These are phyloP conservation scores for Malurus alboscapulatus DNA, from an alignment of 2,113 vertebrate genomes.

Conservation along the genomic window DNA sequence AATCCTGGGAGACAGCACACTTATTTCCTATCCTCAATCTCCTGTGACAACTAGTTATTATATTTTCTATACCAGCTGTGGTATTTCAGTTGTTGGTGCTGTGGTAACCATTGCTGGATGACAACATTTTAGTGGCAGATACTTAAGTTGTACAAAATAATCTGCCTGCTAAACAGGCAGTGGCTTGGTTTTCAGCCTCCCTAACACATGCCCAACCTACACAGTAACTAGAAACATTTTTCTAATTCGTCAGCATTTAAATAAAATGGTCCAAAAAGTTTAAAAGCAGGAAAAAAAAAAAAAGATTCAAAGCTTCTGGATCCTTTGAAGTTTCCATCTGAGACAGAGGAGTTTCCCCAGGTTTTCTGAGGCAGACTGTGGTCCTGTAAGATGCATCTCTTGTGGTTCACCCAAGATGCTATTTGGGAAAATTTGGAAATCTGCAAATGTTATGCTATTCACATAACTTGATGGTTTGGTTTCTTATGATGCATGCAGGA, in stretches of 20 bases:
- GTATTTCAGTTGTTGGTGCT: not conserved
- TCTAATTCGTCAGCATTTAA: not conserved
- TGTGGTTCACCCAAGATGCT: not conserved
- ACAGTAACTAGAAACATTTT: not conserved
- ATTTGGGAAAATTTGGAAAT: not conserved
- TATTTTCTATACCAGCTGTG: not conserved
- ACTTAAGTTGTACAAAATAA: not conserved
- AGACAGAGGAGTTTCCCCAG: not conserved
- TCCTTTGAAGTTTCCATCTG: not conserved
- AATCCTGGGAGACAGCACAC: not conserved
- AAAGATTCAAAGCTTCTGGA: not conserved
- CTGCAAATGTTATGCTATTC: slow-evolving; percentile 1
- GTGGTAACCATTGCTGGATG: slow-evolving; percentile 21
- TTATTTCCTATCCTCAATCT: not conserved
- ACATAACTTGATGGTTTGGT: slow-evolving; percentile 2
- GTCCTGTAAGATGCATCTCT: not conserved
- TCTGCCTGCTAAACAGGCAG: not conserved
- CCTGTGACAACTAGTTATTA: not conserved
- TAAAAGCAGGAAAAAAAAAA: not conserved
- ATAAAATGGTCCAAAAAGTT: not conserved
- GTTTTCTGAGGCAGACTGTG: not conserved
- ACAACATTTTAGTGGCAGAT: not conserved
- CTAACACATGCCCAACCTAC: not conserved
- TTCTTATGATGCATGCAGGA: slow-evolving; percentile 13
- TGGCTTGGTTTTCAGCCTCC: not conserved